Evolutionary conservation across 2,113 vertebrate genomes (phyloP).

Genomic region (Anarrhichthys ocellatus): DNA sequence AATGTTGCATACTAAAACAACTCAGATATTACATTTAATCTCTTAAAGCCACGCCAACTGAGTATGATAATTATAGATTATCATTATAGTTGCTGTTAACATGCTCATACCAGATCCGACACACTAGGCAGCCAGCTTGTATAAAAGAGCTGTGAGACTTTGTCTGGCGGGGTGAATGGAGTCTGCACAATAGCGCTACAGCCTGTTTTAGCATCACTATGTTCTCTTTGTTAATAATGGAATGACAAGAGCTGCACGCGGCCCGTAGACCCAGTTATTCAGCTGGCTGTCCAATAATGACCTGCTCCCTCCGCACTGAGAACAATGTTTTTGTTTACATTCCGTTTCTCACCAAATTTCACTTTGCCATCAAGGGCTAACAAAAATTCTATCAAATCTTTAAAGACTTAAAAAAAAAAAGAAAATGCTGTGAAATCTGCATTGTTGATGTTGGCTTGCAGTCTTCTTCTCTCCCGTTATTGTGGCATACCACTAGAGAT

Average conservation of each 20-base stretch:
- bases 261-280: slow-evolving; percentile 43
- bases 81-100: slow-evolving; percentile 9
- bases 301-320: slow-evolving; percentile 32
- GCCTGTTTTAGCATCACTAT: slow-evolving; percentile 59
- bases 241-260: slow-evolving; percentile 69
- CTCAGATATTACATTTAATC: not conserved
- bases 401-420: not conserved
- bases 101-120: slow-evolving; percentile 2
- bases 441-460: not conserved
- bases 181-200: slow-evolving; percentile 52
- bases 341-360: slow-evolving; percentile 10
- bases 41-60: slow-evolving; percentile 1
- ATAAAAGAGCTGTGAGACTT: slow-evolving; percentile 37
- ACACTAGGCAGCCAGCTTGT: slow-evolving; percentile 43
- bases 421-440: not conserved
- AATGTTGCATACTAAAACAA: not conserved
- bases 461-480: not conserved
- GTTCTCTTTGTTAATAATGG: slow-evolving; percentile 69
- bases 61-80: slow-evolving; percentile 28
- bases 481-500: not conserved
- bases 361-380: not conserved
- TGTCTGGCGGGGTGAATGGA: slow-evolving; percentile 49
- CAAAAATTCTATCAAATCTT: not conserved
- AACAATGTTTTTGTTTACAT: slow-evolving; percentile 30
- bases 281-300: slow-evolving; percentile 44